A percentile compares a stretch with the other conserved stretches of the same genome.
Conservation (phyloP, 1,140 invertebrate genomes). For the Pseudobourletiella spinata region DNA sequence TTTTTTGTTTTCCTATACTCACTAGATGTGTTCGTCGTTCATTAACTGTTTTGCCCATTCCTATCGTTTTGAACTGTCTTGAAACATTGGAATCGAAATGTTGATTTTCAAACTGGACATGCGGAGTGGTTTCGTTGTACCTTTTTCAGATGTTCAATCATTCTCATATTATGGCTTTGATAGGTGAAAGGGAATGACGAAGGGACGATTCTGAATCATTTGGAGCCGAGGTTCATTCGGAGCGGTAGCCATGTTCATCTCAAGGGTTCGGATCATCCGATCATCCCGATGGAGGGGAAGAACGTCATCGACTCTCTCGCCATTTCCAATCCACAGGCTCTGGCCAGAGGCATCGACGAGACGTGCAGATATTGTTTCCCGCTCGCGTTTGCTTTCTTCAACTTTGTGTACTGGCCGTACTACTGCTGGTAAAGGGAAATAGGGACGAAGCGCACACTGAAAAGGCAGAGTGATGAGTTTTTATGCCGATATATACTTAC, state of each 20-base stretch:
- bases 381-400: constrained; percentile 45
- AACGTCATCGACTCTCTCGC: background rate
- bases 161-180: background rate
- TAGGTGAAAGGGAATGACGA: constrained; percentile 17
- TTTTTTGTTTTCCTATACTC: background rate
- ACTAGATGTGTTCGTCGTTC: background rate
- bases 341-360: constrained; percentile 4
- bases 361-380: constrained; percentile 45
- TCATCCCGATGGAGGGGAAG: constrained; percentile 22
- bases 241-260: constrained; percentile 14
- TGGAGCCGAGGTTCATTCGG: constrained; percentile 28
- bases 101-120: background rate
- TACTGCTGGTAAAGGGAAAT: constrained; percentile 37
- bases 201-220: constrained; percentile 23
- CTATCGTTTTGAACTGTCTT: background rate
- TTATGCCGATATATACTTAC: too few relatives aligned
- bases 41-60: background rate
- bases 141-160: background rate
- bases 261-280: constrained; percentile 18
- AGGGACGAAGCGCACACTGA: too few relatives aligned
- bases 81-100: background rate
- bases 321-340: background rate
- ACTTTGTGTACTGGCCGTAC: constrained; percentile 47
- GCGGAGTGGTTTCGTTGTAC: background rate
- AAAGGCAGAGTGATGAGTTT: too few relatives aligned